Evolutionary conservation across 2,888 invertebrate species (phyloP).

Genomic region (Acronicta leporina): DNA sequence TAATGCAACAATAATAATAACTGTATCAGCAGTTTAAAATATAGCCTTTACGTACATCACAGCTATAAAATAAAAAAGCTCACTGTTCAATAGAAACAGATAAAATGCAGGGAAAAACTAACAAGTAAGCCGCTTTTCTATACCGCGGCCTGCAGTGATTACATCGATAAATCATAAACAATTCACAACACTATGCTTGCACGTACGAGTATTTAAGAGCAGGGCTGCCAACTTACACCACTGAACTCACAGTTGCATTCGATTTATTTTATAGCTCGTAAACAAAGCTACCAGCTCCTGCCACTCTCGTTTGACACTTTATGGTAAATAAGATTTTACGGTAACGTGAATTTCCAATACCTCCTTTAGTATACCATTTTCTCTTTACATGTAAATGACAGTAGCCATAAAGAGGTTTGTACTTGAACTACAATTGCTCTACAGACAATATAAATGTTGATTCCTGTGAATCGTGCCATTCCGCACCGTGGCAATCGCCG

Average conservation of each 20-base stretch:
- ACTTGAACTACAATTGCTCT: constrained; percentile 62
- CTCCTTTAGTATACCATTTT: constrained; percentile 71
- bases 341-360: constrained; percentile 74
- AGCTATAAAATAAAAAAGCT: neutral
- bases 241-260: constrained; percentile 76
- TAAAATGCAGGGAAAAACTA: constrained; percentile 7
- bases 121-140: constrained; percentile 31
- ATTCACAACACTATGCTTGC: constrained; percentile 33
- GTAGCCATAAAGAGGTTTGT: constrained; percentile 69
- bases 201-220: constrained; percentile 46
- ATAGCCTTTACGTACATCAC: too few relatives aligned
- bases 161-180: constrained; percentile 42
- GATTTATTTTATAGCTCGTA: constrained; percentile 87
- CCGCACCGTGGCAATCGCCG: constrained; percentile 42
- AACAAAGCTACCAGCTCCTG: constrained; percentile 82
- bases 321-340: constrained; percentile 85
- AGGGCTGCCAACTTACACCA: constrained; percentile 43
- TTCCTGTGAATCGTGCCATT: constrained; percentile 57
- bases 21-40: too few relatives aligned
- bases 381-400: constrained; percentile 78
- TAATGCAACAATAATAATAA: too few relatives aligned
- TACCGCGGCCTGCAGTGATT: constrained; percentile 35
- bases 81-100: neutral
- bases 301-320: constrained; percentile 81
- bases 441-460: constrained; percentile 66